Evolutionary conservation across 2,888 invertebrate species (phyloP).

Genomic region (Amorpha juglandis): DNA sequence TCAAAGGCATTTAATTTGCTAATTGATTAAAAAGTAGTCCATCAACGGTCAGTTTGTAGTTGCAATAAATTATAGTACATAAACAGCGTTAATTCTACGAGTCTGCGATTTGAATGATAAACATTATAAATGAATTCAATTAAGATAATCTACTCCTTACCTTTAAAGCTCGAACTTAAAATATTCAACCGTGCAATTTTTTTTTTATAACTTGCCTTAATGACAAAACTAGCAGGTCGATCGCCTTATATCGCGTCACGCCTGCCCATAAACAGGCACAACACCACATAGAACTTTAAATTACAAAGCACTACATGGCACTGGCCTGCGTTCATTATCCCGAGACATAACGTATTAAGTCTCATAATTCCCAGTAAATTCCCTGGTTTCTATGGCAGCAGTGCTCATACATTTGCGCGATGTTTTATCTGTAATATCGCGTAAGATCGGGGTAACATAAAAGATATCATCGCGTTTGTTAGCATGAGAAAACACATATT

Average conservation of each 20-base stretch:
- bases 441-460: neutral
- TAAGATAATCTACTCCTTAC: slow-evolving; percentile 22
- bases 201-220: no score
- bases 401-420: no score
- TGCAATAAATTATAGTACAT: neutral
- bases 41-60: neutral
- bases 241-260: no score
- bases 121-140: slow-evolving; percentile 5
- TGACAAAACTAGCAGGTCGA: no score
- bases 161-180: slow-evolving; percentile 10
- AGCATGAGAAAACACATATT: slow-evolving; percentile 35
- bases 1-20: neutral
- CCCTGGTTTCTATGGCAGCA: no score
- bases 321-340: no score
- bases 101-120: slow-evolving; percentile 6
- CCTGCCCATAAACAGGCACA: no score
- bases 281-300: no score
- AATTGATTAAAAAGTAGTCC: neutral
- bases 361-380: no score
- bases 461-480: slow-evolving; percentile 5
- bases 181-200: slow-evolving; percentile 9
- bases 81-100: neutral
- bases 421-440: slow-evolving; percentile 16
- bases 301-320: no score
- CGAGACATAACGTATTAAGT: no score